These are phyloP conservation scores for Anoncus sp. DNA, from an alignment of 2,888 invertebrate genomes.

Conservation along the genomic window DNA sequence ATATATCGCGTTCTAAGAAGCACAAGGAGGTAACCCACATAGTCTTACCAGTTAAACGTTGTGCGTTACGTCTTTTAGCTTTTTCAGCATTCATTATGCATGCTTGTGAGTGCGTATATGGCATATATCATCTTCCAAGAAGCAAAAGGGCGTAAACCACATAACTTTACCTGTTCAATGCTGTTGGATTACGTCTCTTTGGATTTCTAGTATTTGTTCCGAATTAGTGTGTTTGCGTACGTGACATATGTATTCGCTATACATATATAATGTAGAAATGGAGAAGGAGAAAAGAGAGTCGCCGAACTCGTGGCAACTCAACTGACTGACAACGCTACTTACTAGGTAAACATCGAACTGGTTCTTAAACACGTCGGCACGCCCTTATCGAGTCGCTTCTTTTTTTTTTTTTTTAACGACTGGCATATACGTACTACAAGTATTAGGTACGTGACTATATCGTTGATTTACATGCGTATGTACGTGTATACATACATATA, in stretches of 20 bases:
- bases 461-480: slow-evolving; percentile 7
- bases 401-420: slow-evolving; percentile 46
- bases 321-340: slow-evolving; percentile 78
- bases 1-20: neutral
- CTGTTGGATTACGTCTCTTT: too few species aligned
- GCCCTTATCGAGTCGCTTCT: slow-evolving; percentile 71
- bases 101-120: neutral
- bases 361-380: slow-evolving; percentile 73
- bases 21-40: slow-evolving; percentile 1
- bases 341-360: slow-evolving; percentile 77
- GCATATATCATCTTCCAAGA: too few species aligned
- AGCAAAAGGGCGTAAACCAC: too few species aligned
- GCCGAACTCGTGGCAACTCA: slow-evolving; percentile 65
- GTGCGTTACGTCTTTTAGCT: neutral
- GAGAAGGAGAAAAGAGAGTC: slow-evolving; percentile 19
- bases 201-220: too few species aligned
- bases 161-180: too few species aligned
- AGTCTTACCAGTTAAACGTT: neutral
- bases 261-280: slow-evolving; percentile 1
- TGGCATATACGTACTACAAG: slow-evolving; percentile 24
- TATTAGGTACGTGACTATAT: slow-evolving; percentile 35
- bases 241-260: too few species aligned
- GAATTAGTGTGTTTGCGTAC: too few species aligned
- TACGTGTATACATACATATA: slow-evolving; percentile 14
- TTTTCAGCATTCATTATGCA: neutral